Evolutionary conservation across 2,113 vertebrate genomes (phyloP).

Genomic region (Lichenostomus cassidix): DNA sequence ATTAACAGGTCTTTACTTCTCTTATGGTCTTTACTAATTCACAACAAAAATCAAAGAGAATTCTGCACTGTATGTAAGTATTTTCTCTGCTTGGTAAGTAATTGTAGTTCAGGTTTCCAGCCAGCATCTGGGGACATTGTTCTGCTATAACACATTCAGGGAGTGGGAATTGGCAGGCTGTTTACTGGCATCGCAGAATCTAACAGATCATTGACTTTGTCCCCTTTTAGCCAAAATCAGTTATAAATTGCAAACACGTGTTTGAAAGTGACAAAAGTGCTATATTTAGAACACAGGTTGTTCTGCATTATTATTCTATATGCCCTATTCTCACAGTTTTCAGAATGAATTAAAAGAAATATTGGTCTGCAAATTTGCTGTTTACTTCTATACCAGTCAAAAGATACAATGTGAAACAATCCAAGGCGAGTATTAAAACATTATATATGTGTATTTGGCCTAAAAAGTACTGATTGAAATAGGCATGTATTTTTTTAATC

Average conservation of each 20-base stretch:
- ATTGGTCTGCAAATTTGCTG: background rate
- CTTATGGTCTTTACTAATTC: background rate
- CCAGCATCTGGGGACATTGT: background rate
- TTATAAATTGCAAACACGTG: background rate
- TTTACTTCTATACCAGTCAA: background rate
- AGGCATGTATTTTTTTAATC: background rate
- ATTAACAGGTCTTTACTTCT: background rate
- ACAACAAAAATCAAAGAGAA: background rate
- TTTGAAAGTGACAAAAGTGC: background rate
- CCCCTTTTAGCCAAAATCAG: background rate
- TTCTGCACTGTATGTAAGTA: background rate
- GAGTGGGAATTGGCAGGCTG: background rate
- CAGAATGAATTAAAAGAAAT: background rate
- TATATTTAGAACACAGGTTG: background rate
- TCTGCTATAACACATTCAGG: background rate
- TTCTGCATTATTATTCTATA: background rate
- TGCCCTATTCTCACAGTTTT: background rate
- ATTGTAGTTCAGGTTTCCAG: conserved; percentile 6
- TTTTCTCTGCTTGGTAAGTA: background rate
- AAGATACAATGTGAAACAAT: background rate
- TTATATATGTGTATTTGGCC: background rate
- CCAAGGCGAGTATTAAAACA: background rate
- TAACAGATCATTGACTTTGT: background rate
- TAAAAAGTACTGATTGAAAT: background rate
- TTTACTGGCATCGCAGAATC: background rate